These are phyloP conservation scores for Lamellibrachia satsuma DNA, from an alignment of 2,888 invertebrate species.

Conservation along the genomic window DNA sequence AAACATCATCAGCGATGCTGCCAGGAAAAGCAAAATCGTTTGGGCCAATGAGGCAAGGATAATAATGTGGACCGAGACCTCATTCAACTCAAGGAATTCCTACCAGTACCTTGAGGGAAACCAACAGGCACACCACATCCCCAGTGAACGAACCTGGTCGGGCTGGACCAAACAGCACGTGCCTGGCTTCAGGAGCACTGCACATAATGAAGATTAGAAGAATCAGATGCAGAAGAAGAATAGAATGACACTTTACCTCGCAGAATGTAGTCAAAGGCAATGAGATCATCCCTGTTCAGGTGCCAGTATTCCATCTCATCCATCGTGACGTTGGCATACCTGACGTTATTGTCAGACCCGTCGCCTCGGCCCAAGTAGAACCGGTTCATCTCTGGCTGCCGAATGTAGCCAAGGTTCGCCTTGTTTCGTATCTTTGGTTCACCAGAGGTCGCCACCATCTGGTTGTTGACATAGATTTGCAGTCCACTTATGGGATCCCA, in stretches of 20 bases:
- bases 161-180: too few relatives aligned
- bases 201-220: too few relatives aligned
- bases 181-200: too few relatives aligned
- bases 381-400: conserved; percentile 18
- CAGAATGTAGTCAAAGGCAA: conserved; percentile 58
- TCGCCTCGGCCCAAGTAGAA: conserved; percentile 41
- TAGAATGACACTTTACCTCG: conserved; percentile 49
- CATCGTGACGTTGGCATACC: conserved; percentile 52
- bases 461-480: conserved; percentile 52
- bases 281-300: conserved; percentile 58
- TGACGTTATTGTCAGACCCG: conserved; percentile 26
- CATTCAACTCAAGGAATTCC: too few relatives aligned
- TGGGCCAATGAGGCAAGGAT: too few relatives aligned
- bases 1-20: too few relatives aligned
- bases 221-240: too few relatives aligned
- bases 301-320: conserved; percentile 63
- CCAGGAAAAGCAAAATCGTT: too few relatives aligned
- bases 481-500: conserved; percentile 59
- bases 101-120: too few relatives aligned
- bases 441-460: conserved; percentile 26
- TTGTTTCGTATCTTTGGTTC: background rate
- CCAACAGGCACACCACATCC: too few relatives aligned
- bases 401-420: background rate
- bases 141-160: too few relatives aligned
- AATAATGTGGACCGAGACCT: too few relatives aligned